These are phyloP conservation scores for Agrypnus murinus DNA, from an alignment of 2,888 invertebrate species.

Conservation along the genomic window DNA sequence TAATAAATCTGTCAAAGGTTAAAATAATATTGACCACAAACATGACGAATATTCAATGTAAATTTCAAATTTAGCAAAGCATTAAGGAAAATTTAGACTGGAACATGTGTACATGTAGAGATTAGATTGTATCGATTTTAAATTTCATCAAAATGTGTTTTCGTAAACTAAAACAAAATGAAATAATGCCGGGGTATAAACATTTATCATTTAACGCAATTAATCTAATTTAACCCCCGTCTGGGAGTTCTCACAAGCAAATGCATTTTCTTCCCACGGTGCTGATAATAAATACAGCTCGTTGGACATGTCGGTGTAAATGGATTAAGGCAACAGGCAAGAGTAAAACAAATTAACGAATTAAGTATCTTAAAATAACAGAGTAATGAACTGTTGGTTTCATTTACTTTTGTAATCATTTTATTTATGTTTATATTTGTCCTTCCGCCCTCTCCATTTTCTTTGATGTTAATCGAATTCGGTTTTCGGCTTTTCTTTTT, in stretches of 20 bases:
- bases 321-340: constrained; percentile 15
- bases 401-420: constrained; percentile 19
- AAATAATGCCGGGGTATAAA: not conserved
- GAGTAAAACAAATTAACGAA: constrained; percentile 20
- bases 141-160: no score
- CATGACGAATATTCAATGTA: no score
- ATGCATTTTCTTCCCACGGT: constrained; percentile 30
- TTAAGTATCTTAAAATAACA: constrained; percentile 18
- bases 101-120: no score
- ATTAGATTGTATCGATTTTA: no score
- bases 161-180: no score
- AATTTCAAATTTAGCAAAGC: no score
- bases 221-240: constrained; percentile 20
- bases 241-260: constrained; percentile 27
- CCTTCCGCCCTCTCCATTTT: no score
- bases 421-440: not conserved
- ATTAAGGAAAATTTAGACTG: no score
- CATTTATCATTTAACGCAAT: constrained; percentile 20
- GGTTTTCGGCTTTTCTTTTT: no score
- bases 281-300: constrained; percentile 35
- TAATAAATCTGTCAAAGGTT: no score
- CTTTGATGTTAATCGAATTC: no score
- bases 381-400: constrained; percentile 20
- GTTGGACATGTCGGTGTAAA: constrained; percentile 22
- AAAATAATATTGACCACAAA: no score